Base-by-base conservation (phyloP, 2,888 invertebrate species). In the Parochlus steinenii region DNA sequence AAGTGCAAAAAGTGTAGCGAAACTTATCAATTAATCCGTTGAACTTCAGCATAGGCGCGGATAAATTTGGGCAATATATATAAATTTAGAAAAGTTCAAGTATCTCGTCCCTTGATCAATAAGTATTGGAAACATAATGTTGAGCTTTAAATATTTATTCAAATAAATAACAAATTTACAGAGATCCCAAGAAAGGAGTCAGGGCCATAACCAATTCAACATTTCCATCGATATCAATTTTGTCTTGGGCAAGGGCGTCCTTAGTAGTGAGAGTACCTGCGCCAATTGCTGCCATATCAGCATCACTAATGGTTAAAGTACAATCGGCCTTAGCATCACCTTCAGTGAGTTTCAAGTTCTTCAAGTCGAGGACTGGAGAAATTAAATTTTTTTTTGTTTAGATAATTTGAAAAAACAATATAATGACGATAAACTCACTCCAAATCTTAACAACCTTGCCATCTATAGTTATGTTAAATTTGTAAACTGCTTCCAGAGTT, bases 221-320 rank as follows among this genome's bases (percentile, higher is more conserved):
- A 10, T 43, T 42, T n/a, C 43, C 43, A 19, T 43, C 42, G 30
- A 43, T 28, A 16, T 41, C 38, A 11, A 43, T 31, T 39, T 39
- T 40, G 24, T 38, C 42, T 25, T 42, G 40, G 7, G 30, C 39
- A n/a, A 41, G 16, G n/a, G 43, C 43, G 11, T 39, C 39, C 30
- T 39, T 38, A 7, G 42, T 32, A 6, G 33, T 31, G 8, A 43
- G 10, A 30, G 32, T 30, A 11, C 39, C 39, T 10, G 31, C 34
- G 14, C 34, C 35, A 17, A 43, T 26, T 3, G 31, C 38, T 6
- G 40, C 33, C 23, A 43, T 37, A 27, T 30, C 34, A 12, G 40
- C 40, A 37, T 42, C 42, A 18, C 37, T 32, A 27, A 38, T 39
- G 6, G 30, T 43, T 14, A 43, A 24, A 10, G 42, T 41, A 24